Conservation (phyloP, 2,888 invertebrate genomes). For the Rotaria sp. region DNA sequence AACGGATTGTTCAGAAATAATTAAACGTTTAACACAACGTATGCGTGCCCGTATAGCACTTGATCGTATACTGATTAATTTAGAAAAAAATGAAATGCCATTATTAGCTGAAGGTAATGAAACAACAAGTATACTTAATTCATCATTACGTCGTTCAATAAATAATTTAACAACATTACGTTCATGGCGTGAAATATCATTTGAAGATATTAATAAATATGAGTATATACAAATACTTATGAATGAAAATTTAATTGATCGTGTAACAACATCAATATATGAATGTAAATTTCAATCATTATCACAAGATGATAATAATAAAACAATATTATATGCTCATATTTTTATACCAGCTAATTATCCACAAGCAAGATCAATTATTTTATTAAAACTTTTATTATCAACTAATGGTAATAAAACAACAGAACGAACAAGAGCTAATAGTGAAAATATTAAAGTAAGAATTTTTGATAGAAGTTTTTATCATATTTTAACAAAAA, state of each 20-base stretch:
- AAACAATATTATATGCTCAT: neutral
- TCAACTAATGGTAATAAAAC: neutral
- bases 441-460: constrained; percentile 23
- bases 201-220: neutral
- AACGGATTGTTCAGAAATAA: constrained; percentile 1
- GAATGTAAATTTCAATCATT: constrained; percentile 22
- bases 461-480: no score
- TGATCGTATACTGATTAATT: neutral
- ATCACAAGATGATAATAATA: neutral
- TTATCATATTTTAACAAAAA: no score
- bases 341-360: neutral
- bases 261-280: neutral
- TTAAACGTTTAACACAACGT: constrained; percentile 22
- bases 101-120: constrained; percentile 25
- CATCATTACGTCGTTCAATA: neutral
- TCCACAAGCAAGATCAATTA: neutral
- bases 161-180: neutral
- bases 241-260: constrained; percentile 2
- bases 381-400: neutral
- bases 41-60: constrained; percentile 17
- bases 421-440: neutral
- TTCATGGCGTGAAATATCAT: neutral
- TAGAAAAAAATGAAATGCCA: constrained; percentile 3
- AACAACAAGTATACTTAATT: neutral
- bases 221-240: neutral